A percentile compares a stretch with the other conserved stretches of the same genome.
Conservation (phyloP, 2,113 vertebrate species). For the Eudyptes chrysolophus region DNA sequence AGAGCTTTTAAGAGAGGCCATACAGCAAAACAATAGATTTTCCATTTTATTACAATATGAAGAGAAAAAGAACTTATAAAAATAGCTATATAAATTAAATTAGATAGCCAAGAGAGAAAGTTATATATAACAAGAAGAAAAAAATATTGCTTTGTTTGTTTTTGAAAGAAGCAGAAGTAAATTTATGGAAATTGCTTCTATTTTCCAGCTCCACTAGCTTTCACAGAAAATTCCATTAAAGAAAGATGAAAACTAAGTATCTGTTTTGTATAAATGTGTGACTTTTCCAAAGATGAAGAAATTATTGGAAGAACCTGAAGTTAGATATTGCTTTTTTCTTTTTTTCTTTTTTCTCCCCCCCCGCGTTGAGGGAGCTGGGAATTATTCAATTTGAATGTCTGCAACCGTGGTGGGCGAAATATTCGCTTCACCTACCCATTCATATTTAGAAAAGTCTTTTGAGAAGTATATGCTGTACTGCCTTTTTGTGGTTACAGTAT, state of each 20-base stretch:
- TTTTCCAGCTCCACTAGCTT: not conserved
- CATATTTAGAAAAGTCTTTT: not conserved
- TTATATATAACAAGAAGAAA: not conserved
- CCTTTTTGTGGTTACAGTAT: not conserved
- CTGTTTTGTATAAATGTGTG: not conserved
- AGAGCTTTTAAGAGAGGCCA: not conserved
- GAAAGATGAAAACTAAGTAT: not conserved
- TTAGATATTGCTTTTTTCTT: not conserved
- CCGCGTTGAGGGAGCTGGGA: not conserved
- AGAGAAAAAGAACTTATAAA: not conserved
- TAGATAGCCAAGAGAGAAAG: slow-evolving; percentile 6
- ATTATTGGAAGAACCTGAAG: not conserved
- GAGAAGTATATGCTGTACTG: not conserved
- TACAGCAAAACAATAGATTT: not conserved
- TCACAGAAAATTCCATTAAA: slow-evolving; percentile 28
- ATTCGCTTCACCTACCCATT: not conserved
- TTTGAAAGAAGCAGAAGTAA: not conserved
- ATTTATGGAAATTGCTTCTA: slow-evolving; percentile 40
- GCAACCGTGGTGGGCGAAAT: not conserved
- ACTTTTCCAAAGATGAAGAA: not conserved
- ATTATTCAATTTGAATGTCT: not conserved
- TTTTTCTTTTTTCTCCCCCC: no score
- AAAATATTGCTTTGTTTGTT: slow-evolving; percentile 18
- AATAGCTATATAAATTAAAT: slow-evolving; percentile 18
- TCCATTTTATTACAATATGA: slow-evolving; percentile 10